A percentile compares a stretch with the other conserved stretches of the same genome.
These are phyloP conservation scores for Germaria angustata DNA, from an alignment of 2,888 invertebrate species.

Conservation along the genomic window DNA sequence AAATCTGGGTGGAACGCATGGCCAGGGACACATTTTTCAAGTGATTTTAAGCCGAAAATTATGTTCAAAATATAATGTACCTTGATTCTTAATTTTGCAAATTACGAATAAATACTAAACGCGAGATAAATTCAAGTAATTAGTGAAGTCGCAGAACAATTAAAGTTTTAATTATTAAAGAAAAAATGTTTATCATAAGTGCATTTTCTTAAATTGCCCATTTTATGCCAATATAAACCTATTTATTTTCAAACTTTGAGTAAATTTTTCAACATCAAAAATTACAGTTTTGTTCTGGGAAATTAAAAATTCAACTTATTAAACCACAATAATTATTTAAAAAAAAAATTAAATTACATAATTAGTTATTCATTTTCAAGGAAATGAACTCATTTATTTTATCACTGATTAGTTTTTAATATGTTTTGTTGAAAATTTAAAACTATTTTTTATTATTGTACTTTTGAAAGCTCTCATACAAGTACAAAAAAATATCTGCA, in stretches of 20 bases:
- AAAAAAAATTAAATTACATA: conserved; percentile 18
- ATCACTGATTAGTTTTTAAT: conserved; percentile 59
- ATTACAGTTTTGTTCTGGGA: no score
- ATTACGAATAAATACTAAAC: conserved; percentile 30
- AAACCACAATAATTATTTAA: conserved; percentile 11
- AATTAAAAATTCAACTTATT: background rate
- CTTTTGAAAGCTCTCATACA: no score
- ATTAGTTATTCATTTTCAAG: conserved; percentile 38
- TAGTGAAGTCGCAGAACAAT: background rate
- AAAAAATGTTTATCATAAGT: no score
- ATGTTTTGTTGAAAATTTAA: background rate
- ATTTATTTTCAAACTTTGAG: background rate
- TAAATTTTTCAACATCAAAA: background rate
- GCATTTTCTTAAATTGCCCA: background rate
- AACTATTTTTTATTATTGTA: background rate
- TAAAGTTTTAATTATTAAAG: no score
- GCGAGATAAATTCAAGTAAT: background rate
- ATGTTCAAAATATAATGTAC: background rate
- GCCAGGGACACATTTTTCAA: no score
- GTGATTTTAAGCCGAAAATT: background rate
- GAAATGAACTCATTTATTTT: conserved; percentile 35
- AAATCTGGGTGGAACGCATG: no score
- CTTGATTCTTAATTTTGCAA: conserved; percentile 25
- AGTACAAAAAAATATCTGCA: no score
- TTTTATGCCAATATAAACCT: no score